Evolutionary conservation across 1,140 invertebrate genomes (phyloP).

Genomic region (Sminthurides bifidus): DNA sequence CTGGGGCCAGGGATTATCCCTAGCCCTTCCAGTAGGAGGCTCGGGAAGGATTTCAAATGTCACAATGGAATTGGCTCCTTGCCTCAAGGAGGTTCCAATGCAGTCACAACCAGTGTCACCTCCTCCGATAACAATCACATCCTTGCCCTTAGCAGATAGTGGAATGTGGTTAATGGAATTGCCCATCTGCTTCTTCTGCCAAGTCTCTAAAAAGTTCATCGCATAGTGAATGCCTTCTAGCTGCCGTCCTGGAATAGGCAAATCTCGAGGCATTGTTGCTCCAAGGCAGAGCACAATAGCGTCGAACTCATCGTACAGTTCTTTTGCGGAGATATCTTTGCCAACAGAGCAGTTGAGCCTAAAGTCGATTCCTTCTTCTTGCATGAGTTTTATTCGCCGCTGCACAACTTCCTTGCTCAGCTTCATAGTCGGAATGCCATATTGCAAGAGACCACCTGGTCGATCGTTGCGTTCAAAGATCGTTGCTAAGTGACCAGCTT

Average conservation of each 20-base stretch:
- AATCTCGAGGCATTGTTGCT: slow-evolving; percentile 90
- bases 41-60: slow-evolving; percentile 95
- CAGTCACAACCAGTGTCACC: slow-evolving; percentile 99
- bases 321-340: slow-evolving; percentile 68
- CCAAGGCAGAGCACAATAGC: slow-evolving; percentile 83
- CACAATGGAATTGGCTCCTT: slow-evolving; percentile 90
- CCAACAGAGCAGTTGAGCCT: slow-evolving; percentile 82
- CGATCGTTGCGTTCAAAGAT: slow-evolving; percentile 95
- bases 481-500: slow-evolving; percentile 80
- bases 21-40: slow-evolving; percentile 62
- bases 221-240: slow-evolving; percentile 90
- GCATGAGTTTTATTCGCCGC: slow-evolving; percentile 72
- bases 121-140: slow-evolving; percentile 94
- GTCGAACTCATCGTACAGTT: slow-evolving; percentile 63
- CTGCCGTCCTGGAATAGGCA: slow-evolving; percentile 65
- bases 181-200: slow-evolving; percentile 84
- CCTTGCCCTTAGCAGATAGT: slow-evolving; percentile 77
- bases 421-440: slow-evolving; percentile 98
- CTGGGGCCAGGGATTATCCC: slow-evolving; percentile 95
- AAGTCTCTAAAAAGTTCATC: slow-evolving; percentile 87
- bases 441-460: slow-evolving; percentile 85
- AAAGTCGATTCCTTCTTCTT: slow-evolving; percentile 83
- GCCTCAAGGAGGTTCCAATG: slow-evolving; percentile 90
- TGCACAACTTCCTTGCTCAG: slow-evolving; percentile 85
- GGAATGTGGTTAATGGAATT: slow-evolving; percentile 44